Conservation (phyloP, 2,113 vertebrate species). For the Sardina pilchardus region DNA sequence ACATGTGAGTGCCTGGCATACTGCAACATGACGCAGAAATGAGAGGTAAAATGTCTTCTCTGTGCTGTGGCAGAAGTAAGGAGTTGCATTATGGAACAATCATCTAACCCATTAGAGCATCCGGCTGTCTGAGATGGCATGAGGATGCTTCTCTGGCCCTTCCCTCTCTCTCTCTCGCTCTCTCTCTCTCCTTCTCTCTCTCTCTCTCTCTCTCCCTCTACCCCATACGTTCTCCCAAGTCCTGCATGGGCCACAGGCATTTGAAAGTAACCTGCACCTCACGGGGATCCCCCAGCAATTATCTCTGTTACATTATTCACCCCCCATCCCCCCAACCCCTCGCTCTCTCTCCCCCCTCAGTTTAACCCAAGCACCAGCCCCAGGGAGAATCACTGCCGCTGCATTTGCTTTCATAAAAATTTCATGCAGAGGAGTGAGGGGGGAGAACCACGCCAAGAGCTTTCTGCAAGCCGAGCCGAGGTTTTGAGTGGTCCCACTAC, state of each 20-base stretch:
- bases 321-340: no score
- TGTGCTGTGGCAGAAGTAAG: not conserved
- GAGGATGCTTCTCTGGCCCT: not conserved
- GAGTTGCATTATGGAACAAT: not conserved
- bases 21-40: not conserved
- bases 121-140: not conserved
- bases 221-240: not conserved
- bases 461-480: not conserved
- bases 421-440: slow-evolving; percentile 30
- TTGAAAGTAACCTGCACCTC: slow-evolving; percentile 46
- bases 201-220: not conserved
- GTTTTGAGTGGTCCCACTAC: not conserved
- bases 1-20: not conserved
- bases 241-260: slow-evolving; percentile 28
- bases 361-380: slow-evolving; percentile 12
- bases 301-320: slow-evolving; percentile 49
- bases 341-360: slow-evolving; percentile 6
- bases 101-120: not conserved
- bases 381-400: slow-evolving; percentile 31
- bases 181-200: not conserved
- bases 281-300: slow-evolving; percentile 44
- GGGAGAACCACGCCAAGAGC: not conserved
- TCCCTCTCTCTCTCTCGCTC: not conserved
- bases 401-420: slow-evolving; percentile 53
- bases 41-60: not conserved